phyloP scores from a whole-genome alignment of 2,888 invertebrate species.

The Ptychoptera contaminata region DNA sequence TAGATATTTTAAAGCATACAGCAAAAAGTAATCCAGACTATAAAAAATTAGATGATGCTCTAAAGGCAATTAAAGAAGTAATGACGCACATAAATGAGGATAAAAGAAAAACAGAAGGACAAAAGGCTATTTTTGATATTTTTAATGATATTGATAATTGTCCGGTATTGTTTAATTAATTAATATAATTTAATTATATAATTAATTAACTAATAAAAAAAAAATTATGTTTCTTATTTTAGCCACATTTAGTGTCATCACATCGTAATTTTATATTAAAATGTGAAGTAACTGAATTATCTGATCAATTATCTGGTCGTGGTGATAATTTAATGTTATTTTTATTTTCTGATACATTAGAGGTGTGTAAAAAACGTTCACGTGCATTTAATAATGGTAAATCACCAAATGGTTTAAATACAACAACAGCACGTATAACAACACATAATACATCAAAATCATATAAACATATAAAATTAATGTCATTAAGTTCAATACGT shows the following conservation, averaged over 20 bases:
- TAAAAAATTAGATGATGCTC: conserved; percentile 64
- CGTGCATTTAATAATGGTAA: conserved; percentile 55
- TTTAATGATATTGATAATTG: conserved; percentile 97
- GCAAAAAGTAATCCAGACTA: conserved; percentile 78
- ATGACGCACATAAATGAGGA: conserved; percentile 97
- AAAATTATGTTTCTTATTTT: conserved; percentile 14
- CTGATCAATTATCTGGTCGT: conserved; percentile 68
- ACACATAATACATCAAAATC: conserved; percentile 50
- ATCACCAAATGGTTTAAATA: conserved; percentile 45
- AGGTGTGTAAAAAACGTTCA: conserved; percentile 76
- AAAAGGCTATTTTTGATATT: conserved; percentile 91
- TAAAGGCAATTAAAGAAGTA: conserved; percentile 79
- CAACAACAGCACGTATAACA: conserved; percentile 12
- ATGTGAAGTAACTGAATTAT: conserved; percentile 77
- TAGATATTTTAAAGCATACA: conserved; percentile 88
- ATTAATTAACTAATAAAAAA: neutral
- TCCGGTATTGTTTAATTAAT: conserved; percentile 57
- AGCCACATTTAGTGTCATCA: conserved; percentile 85
- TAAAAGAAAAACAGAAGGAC: conserved; percentile 89
- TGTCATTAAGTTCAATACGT: conserved; percentile 78
- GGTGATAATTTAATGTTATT: conserved; percentile 80
- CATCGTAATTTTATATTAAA: conserved; percentile 78
- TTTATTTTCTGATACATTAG: conserved; percentile 86
- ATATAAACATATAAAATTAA: conserved; percentile 80
- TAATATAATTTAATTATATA: conserved; percentile 1